A percentile compares a stretch with the other conserved stretches of the same genome.
phyloP scores from a whole-genome alignment of 2,113 vertebrate genomes.

The Tenrec ecaudatus region DNA sequence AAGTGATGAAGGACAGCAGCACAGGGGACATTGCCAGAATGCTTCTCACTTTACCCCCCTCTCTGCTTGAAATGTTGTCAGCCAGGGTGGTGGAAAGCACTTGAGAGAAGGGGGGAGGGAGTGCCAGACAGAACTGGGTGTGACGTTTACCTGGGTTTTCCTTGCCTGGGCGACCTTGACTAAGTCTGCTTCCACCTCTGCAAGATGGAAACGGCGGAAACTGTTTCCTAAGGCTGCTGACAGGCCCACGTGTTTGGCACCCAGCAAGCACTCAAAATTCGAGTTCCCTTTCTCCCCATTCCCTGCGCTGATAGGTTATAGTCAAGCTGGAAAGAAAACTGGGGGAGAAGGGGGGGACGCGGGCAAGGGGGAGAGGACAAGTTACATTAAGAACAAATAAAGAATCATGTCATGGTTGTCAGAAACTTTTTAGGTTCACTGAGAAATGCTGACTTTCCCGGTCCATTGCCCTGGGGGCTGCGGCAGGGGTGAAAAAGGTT shows the following conservation, averaged over 20 bases:
- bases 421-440: conserved; percentile 60
- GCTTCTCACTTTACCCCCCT: neutral
- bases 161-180: neutral
- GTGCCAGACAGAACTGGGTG: neutral
- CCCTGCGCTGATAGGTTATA: neutral
- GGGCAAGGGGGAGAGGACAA: neutral
- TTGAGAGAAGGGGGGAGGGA: neutral
- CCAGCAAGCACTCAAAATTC: neutral
- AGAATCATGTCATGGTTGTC: conserved; percentile 54
- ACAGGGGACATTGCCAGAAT: neutral
- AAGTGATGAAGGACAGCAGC: neutral
- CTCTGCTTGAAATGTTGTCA: neutral
- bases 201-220: neutral
- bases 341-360: neutral
- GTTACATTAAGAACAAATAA: conserved; percentile 18
- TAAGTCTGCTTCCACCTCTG: neutral
- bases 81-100: neutral
- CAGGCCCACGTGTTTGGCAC: neutral
- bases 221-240: neutral
- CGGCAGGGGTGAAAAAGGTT: conserved; percentile 54
- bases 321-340: conserved; percentile 14
- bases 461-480: neutral
- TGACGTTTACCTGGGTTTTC: neutral
- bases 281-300: neutral
- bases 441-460: conserved; percentile 57